Base-by-base conservation (phyloP, 2,113 vertebrate species). In the Lasiurus cinereus region DNA sequence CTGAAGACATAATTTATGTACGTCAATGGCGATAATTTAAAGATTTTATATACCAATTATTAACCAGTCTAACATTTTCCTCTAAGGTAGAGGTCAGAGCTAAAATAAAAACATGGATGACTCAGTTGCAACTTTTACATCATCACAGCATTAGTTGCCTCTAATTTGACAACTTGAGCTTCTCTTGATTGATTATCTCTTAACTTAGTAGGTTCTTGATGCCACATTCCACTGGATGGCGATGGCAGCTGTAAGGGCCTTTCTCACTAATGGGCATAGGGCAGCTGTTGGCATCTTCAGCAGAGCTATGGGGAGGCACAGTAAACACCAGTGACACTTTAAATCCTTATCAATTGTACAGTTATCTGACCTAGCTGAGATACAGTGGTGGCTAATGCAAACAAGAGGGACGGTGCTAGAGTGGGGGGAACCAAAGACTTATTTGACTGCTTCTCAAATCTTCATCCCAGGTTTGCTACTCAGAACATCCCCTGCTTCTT, bases 11-110 rank as follows among this genome's bases (percentile, higher is more conserved):
- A 77, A 96, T 96, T 79, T 64, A 29, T 94, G n/a, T 96, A 54
- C 56, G 88, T 95, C 83, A 96, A 21, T 93, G 29, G 67, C 27
- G 46, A 67, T 97, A 76, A 97, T 97, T 98, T 94, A 96, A 96
- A 96, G 96, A 80, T 89, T 97, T 97, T 95, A 69, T 94, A 67
- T 91, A 88, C 0, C 8, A 96, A 93, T 76, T 96, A 64, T 80
- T 96, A 94, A 70, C 27, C 56, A 83, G 48, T 43, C 48, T 88
- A 83, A 56, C 94, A 94, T 93, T 95, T 94, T 97, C 77, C 77
- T 94, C 94, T 62, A 48, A 10, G 50, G 46, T n/a, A n/a, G 33
- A 83, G 36, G 96, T 86, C 43, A 83, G 39, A 94, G 0, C 92
- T 67, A 92, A 96, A 89, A 91, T 31, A 31, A 50, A 96, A 80